A percentile compares a stretch with the other conserved stretches of the same genome.
phyloP scores from a whole-genome alignment of 2,797 vertebrate genomes.

The Acipenser oxyrinchus region DNA sequence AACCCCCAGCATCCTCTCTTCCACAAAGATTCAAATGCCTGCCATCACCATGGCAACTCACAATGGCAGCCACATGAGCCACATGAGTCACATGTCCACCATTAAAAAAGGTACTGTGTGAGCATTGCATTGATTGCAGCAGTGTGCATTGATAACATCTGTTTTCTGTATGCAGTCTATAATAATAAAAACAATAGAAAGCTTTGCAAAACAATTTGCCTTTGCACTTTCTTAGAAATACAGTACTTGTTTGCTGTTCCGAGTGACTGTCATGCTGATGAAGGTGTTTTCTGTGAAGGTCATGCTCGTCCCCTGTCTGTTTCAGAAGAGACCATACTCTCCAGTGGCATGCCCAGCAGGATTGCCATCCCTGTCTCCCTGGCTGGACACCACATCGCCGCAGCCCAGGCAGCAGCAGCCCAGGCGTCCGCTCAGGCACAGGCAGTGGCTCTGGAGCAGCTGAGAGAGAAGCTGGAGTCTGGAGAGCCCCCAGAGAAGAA shows the following conservation, averaged over 20 bases:
- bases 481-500: constrained; percentile 72
- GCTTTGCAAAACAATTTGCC: too few species aligned
- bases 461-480: constrained; percentile 66
- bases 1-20: constrained; percentile 59
- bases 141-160: too few species aligned
- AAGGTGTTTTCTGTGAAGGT: neutral
- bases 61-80: constrained; percentile 53
- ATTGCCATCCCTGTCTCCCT: constrained; percentile 39
- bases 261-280: neutral
- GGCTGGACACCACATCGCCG: constrained; percentile 32
- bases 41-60: constrained; percentile 57
- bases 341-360: constrained; percentile 42
- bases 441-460: constrained; percentile 56
- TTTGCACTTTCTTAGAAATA: too few species aligned
- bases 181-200: too few species aligned
- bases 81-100: constrained; percentile 16
- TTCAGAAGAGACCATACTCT: constrained; percentile 62
- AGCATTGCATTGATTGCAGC: too few species aligned
- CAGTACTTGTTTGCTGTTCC: too few species aligned
- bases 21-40: constrained; percentile 67
- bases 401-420: constrained; percentile 41
- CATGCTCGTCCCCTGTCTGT: neutral
- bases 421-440: constrained; percentile 42
- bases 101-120: constrained; percentile 72
- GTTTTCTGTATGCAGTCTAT: too few species aligned